Percentiles rank a stretch among this genome's conserved stretches.
phyloP scores from a whole-genome alignment of 2,113 vertebrate species.

The Rhynchopsitta pachyrhyncha region DNA sequence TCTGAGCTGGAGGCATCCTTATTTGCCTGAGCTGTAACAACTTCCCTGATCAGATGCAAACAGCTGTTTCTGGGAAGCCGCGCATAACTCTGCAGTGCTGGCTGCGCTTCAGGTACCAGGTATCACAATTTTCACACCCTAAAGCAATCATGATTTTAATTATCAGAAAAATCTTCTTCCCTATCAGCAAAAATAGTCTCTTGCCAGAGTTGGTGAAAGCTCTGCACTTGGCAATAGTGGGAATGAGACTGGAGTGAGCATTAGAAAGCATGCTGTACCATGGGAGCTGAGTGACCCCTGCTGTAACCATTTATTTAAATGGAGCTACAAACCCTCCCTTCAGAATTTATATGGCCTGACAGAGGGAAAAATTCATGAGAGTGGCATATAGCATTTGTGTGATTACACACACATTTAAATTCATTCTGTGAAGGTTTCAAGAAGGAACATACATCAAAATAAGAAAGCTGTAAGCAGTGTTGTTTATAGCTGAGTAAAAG shows the following conservation, averaged over 20 bases:
- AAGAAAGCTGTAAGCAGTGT: not conserved
- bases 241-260: not conserved
- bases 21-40: not conserved
- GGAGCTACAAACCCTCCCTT: not conserved
- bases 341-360: not conserved
- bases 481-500: not conserved
- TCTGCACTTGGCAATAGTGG: rapidly evolving
- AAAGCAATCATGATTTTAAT: not conserved
- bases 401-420: not conserved
- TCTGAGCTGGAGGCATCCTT: not conserved
- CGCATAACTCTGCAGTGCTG: not conserved
- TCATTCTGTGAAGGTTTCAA: not conserved
- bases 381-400: not conserved
- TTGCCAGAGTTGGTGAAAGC: not conserved
- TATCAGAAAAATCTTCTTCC: not conserved
- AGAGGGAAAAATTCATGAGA: not conserved
- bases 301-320: not conserved
- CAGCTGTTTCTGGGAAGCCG: not conserved
- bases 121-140: not conserved
- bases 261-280: not conserved
- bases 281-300: not conserved
- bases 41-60: not conserved
- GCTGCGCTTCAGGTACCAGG: not conserved
- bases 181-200: not conserved
- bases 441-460: not conserved